phyloP scores from a whole-genome alignment of 2,113 vertebrate genomes.

The Dasyornis broadbenti region DNA sequence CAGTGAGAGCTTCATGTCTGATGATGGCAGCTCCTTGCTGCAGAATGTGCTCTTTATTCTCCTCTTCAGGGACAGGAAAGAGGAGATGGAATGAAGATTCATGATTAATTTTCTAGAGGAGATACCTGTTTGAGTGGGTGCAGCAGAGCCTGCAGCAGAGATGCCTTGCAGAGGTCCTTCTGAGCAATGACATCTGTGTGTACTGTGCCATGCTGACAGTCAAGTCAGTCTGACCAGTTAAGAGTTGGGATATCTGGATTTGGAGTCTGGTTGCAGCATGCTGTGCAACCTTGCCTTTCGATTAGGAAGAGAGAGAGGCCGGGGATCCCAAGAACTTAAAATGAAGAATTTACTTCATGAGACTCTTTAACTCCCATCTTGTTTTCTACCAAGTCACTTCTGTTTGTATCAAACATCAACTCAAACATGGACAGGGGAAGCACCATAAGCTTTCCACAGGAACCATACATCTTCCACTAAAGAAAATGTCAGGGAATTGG shows the following conservation, averaged over 20 bases:
- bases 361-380: neutral
- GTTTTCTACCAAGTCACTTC: neutral
- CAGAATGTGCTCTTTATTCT: neutral
- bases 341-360: neutral
- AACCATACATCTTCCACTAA: neutral
- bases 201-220: neutral
- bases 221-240: neutral
- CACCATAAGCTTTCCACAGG: accelerated
- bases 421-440: accelerated
- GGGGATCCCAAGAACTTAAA: neutral
- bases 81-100: neutral
- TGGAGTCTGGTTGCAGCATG: neutral
- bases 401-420: neutral
- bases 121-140: neutral
- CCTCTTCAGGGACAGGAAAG: neutral
- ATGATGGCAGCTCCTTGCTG: accelerated
- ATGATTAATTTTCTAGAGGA: neutral
- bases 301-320: neutral
- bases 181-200: neutral
- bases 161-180: neutral
- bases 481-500: neutral
- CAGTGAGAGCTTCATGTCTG: neutral
- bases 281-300: neutral
- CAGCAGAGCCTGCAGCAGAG: neutral
- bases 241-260: neutral